phyloP scores from a whole-genome alignment of 2,888 invertebrate genomes.

The Pherbina coryleti region DNA sequence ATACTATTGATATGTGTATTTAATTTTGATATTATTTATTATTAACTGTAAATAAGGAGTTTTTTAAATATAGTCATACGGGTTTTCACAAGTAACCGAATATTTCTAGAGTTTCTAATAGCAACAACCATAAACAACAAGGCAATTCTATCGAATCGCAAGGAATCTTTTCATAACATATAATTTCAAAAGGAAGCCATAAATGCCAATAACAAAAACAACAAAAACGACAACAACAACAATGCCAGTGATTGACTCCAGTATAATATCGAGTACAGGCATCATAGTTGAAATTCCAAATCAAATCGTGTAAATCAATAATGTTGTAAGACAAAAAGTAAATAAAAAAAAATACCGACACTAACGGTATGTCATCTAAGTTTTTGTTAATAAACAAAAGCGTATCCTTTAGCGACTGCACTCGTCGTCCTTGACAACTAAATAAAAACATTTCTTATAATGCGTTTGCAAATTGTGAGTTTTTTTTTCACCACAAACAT shows the following conservation, averaged over 20 bases:
- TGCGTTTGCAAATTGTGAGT: not conserved
- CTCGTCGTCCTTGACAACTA: constrained; percentile 41
- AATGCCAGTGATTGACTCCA: too few relatives aligned
- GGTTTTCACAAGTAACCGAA: not conserved
- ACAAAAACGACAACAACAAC: too few relatives aligned
- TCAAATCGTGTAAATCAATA: not conserved
- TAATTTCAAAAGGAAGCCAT: too few relatives aligned
- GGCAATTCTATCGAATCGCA: not conserved
- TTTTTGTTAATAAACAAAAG: not conserved
- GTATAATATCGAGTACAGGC: too few relatives aligned
- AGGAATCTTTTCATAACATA: too few relatives aligned
- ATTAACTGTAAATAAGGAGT: too few relatives aligned
- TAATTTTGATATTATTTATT: too few relatives aligned
- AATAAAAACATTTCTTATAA: constrained; percentile 27
- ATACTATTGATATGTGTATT: too few relatives aligned
- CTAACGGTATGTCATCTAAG: not conserved
- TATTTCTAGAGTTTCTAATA: not conserved
- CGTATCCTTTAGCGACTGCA: constrained; percentile 17
- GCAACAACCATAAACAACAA: not conserved
- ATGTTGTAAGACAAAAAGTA: not conserved
- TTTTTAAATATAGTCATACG: too few relatives aligned
- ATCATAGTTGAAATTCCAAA: constrained; percentile 5
- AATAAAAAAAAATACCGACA: not conserved
- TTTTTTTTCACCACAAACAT: not conserved
- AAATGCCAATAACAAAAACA: too few relatives aligned